A percentile compares a stretch with the other conserved stretches of the same genome.
These are phyloP conservation scores for Eupsilia transversa DNA, from an alignment of 2,888 invertebrate species.

Conservation along the genomic window DNA sequence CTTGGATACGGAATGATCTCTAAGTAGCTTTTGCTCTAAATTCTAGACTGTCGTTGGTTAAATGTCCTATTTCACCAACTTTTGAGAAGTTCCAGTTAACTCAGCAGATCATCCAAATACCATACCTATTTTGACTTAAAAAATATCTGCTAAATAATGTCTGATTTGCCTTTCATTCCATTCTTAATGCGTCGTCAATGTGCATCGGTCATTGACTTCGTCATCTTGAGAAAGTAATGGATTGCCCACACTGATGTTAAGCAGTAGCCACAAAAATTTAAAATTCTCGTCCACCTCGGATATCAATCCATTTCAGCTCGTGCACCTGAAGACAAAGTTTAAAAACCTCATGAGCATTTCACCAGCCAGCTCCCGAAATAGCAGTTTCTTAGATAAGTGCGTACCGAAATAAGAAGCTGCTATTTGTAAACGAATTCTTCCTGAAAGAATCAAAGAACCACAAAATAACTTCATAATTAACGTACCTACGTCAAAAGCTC, in stretches of 20 bases:
- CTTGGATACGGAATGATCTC: too few relatives aligned
- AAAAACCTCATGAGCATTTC: background rate
- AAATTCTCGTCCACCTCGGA: background rate
- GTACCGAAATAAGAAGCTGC: constrained; percentile 5
- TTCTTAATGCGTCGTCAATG: background rate
- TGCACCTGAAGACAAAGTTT: background rate
- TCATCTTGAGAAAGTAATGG: background rate
- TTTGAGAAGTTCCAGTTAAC: background rate
- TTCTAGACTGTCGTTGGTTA: background rate
- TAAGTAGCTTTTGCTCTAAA: too few relatives aligned
- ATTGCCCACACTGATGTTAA: background rate
- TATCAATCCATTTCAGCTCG: too few relatives aligned
- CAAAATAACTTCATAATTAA: constrained; percentile 29
- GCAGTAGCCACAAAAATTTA: background rate
- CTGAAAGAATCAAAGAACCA: background rate
- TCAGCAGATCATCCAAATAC: background rate
- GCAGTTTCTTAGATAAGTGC: background rate
- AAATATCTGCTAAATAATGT: background rate
- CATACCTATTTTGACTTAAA: background rate
- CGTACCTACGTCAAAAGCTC: constrained; percentile 42
- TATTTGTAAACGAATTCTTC: background rate
- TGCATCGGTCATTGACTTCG: too few relatives aligned
- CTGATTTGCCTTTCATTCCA: background rate
- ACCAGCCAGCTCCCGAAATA: background rate
- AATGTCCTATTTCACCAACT: background rate